Conservation (phyloP, 64 coral and sea anemone genomes). For the Montipora capricornis region DNA sequence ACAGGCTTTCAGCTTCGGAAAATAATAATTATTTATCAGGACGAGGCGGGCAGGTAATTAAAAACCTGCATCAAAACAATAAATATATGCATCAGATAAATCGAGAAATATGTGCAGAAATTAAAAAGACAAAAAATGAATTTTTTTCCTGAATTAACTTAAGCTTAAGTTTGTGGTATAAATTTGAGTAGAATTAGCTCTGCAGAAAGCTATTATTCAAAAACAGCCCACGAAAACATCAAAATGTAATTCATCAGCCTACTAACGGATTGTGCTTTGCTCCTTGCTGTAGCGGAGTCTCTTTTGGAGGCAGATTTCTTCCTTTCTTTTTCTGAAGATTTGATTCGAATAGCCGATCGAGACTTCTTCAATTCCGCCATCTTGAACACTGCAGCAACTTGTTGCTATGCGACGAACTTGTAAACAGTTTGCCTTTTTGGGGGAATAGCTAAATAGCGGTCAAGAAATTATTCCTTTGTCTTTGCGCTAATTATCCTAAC, state of each 20-base stretch:
- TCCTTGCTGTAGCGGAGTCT: slow-evolving; percentile 24
- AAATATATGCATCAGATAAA: not conserved
- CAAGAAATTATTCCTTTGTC: too few relatives aligned
- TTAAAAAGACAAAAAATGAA: not conserved
- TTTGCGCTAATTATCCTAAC: too few relatives aligned
- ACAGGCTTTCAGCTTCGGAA: too few relatives aligned
- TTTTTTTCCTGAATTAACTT: too few relatives aligned
- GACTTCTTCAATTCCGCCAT: slow-evolving; percentile 70
- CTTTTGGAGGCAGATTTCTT: slow-evolving; percentile 59
- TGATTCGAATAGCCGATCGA: slow-evolving; percentile 71
- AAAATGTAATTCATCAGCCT: not conserved
- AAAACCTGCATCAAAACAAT: not conserved
- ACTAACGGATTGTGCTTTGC: slow-evolving; percentile 34
- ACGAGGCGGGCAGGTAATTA: too few relatives aligned
- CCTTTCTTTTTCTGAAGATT: slow-evolving; percentile 73
- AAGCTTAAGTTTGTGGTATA: too few relatives aligned
- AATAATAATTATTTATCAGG: too few relatives aligned
- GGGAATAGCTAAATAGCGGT: not conserved
- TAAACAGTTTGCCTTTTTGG: too few relatives aligned
- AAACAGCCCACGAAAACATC: not conserved
- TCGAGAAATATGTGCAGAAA: not conserved
- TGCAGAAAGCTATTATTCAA: too few relatives aligned
- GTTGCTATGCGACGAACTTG: slow-evolving; percentile 70
- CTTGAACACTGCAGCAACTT: slow-evolving; percentile 17
- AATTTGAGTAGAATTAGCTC: too few relatives aligned